Conservation (phyloP, 2,888 invertebrate species). For the Brachypalpus laphriformis region DNA sequence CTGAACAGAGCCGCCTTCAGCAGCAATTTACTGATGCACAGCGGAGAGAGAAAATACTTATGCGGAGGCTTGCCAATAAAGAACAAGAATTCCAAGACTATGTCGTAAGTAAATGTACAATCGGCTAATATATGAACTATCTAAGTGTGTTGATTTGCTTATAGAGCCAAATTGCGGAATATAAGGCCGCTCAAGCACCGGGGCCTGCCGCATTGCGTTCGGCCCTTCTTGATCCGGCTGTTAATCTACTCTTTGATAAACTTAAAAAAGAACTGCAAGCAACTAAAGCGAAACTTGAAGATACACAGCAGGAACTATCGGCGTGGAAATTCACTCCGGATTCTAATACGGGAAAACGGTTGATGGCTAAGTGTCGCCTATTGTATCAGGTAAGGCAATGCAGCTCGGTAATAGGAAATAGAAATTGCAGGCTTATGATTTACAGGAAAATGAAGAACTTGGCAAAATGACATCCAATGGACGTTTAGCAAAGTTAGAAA, state of each 20-base stretch:
- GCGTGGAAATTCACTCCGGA: slow-evolving; percentile 99
- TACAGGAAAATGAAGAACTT: slow-evolving; percentile 95
- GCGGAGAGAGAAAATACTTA: slow-evolving; percentile 95
- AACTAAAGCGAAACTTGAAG: slow-evolving; percentile 95
- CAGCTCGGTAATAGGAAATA: background rate
- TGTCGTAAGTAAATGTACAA: slow-evolving; percentile 87
- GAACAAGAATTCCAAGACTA: slow-evolving; percentile 98
- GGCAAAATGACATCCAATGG: slow-evolving; percentile 98
- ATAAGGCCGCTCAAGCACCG: slow-evolving; percentile 94
- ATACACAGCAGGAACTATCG: slow-evolving; percentile 97
- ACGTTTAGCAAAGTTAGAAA: slow-evolving; percentile 96
- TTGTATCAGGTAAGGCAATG: slow-evolving; percentile 87
- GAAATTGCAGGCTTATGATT: background rate
- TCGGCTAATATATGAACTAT: background rate
- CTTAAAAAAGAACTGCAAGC: slow-evolving; percentile 94
- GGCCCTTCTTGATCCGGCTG: slow-evolving; percentile 96
- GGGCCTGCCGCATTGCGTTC: slow-evolving; percentile 89
- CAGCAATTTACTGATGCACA: slow-evolving; percentile 93
- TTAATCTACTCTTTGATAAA: slow-evolving; percentile 95
- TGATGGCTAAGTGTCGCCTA: slow-evolving; percentile 98
- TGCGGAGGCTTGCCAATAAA: slow-evolving; percentile 95
- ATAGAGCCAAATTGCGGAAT: slow-evolving; percentile 95
- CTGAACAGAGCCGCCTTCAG: slow-evolving; percentile 91
- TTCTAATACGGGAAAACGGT: slow-evolving; percentile 97
- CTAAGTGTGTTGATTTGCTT: background rate